Percentiles rank a stretch among this genome's conserved stretches.
Evolutionary conservation across 2,888 invertebrate species (phyloP).

Genomic region (Leptopterna dolabrata): DNA sequence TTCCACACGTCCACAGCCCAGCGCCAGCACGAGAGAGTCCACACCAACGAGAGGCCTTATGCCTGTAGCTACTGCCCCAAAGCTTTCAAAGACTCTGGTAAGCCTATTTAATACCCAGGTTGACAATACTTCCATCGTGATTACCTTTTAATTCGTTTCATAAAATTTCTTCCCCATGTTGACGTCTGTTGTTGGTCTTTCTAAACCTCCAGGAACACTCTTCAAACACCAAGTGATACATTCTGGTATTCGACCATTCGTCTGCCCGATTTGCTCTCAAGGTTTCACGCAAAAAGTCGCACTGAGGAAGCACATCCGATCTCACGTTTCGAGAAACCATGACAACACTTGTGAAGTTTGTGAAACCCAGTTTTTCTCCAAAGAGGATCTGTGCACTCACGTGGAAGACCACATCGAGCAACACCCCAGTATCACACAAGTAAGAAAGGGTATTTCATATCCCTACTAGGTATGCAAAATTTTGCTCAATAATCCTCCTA

Average conservation of each 20-base stretch:
- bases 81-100: constrained; percentile 59
- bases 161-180: no score
- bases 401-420: constrained; percentile 60
- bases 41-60: constrained; percentile 60
- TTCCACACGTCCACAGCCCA: constrained; percentile 61
- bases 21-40: constrained; percentile 60
- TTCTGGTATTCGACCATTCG: constrained; percentile 60
- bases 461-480: no score
- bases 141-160: background rate
- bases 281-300: constrained; percentile 62
- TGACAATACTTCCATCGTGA: background rate
- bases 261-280: constrained; percentile 61
- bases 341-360: constrained; percentile 60
- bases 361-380: constrained; percentile 57
- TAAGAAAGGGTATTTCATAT: no score
- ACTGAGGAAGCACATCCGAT: constrained; percentile 60
- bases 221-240: constrained; percentile 62
- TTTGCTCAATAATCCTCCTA: no score
- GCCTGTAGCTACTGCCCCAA: constrained; percentile 65
- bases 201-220: constrained; percentile 52
- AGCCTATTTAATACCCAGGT: background rate
- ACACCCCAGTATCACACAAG: constrained; percentile 58
- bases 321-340: constrained; percentile 57
- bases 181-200: no score
- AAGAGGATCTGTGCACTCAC: constrained; percentile 60